Evolutionary conservation across 2,113 vertebrate genomes (phyloP).

Genomic region (Psophia crepitans): DNA sequence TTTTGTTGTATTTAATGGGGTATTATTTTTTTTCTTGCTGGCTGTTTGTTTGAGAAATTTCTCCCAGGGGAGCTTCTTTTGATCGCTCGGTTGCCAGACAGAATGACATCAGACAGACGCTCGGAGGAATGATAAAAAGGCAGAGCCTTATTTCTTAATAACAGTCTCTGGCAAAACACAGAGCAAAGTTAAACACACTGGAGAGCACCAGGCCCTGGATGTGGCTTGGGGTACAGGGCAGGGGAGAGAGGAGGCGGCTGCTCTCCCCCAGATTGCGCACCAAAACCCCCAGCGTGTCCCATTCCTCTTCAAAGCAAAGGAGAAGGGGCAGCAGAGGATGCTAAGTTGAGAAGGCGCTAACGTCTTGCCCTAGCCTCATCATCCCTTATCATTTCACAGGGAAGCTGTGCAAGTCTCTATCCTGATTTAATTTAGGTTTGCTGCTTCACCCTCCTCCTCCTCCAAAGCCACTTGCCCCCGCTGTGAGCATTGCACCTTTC

Average conservation of each 20-base stretch:
- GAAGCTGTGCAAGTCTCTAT: background rate
- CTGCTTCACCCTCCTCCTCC: background rate
- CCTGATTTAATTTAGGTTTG: background rate
- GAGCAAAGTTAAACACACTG: background rate
- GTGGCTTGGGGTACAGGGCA: background rate
- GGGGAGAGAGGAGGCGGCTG: background rate
- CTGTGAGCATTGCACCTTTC: background rate
- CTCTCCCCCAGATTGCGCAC: background rate
- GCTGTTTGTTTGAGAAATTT: slow-evolving; percentile 59
- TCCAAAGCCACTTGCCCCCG: background rate
- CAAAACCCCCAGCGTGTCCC: background rate
- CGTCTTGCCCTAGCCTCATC: background rate
- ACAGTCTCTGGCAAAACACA: slow-evolving; percentile 9
- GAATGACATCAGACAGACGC: slow-evolving; percentile 61
- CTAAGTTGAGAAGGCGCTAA: background rate
- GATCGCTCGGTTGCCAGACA: slow-evolving; percentile 14
- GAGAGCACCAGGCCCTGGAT: background rate
- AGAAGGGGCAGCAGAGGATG: background rate
- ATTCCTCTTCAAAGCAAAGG: background rate
- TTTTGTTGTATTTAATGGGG: slow-evolving; percentile 43
- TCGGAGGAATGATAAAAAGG: slow-evolving; percentile 31
- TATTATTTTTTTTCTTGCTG: slow-evolving; percentile 24
- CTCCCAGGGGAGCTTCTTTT: slow-evolving; percentile 26
- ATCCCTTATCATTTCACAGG: background rate
- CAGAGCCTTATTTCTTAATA: slow-evolving; percentile 44